These are phyloP conservation scores for Pangasianodon hypophthalmus DNA, from an alignment of 2,113 vertebrate species.

Conservation along the genomic window DNA sequence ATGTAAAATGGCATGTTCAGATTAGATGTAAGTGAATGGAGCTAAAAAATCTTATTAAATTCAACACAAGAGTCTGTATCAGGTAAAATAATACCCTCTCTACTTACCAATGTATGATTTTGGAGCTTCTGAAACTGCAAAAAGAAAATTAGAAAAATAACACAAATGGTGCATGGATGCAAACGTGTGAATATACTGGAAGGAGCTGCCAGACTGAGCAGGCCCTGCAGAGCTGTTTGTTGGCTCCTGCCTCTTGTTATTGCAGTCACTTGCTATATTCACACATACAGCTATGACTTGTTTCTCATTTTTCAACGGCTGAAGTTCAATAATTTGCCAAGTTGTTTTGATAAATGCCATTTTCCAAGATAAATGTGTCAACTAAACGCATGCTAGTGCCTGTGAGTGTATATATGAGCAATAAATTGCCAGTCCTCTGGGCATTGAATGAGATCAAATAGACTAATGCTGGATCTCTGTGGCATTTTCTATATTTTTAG, in stretches of 20 bases:
- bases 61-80: neutral
- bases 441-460: conserved; percentile 39
- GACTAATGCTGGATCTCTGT: conserved; percentile 37
- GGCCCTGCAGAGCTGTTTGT: conserved; percentile 32
- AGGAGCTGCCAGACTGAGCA: conserved; percentile 32
- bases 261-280: conserved; percentile 39
- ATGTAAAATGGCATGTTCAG: neutral
- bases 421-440: conserved; percentile 34
- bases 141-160: neutral
- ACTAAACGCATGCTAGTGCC: conserved; percentile 39
- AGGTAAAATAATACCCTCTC: neutral
- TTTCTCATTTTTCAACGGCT: conserved; percentile 44
- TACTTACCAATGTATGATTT: neutral
- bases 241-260: conserved; percentile 43
- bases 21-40: neutral
- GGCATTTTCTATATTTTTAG: conserved; percentile 36
- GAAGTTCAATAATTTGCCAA: conserved; percentile 40
- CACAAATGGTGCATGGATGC: conserved; percentile 29
- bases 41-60: neutral
- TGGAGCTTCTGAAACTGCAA: conserved; percentile 12
- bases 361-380: conserved; percentile 42
- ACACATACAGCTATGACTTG: conserved; percentile 43
- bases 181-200: conserved; percentile 33
- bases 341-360: conserved; percentile 47
- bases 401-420: conserved; percentile 43